Conservation (phyloP, 2,888 invertebrate genomes). For the Calliphora vomitoria region DNA sequence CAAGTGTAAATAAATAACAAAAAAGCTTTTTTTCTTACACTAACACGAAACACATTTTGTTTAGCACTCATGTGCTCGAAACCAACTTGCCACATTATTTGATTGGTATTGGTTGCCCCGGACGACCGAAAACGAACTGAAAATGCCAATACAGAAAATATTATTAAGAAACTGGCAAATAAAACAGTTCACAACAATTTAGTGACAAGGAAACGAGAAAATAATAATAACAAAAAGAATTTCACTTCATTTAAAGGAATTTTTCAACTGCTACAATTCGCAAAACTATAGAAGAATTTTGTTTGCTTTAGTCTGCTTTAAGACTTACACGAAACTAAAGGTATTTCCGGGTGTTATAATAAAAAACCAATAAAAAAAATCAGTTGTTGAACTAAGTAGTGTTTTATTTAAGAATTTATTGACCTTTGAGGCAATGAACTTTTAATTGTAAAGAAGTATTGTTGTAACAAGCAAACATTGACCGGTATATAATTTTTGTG, state of each 20-base stretch:
- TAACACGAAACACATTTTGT: not conserved
- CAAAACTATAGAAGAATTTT: not conserved
- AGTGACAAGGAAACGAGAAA: constrained; percentile 68
- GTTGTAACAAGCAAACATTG: constrained; percentile 17
- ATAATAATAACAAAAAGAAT: constrained; percentile 1
- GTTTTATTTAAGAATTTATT: constrained; percentile 33
- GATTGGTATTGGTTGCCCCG: constrained; percentile 58
- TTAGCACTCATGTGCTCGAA: not conserved
- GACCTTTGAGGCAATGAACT: constrained; percentile 71
- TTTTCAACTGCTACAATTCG: not conserved
- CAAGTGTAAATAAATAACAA: constrained; percentile 38
- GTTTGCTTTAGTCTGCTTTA: constrained; percentile 60
- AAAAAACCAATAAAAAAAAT: not conserved
- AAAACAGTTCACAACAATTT: constrained; percentile 37
- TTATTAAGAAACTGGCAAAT: constrained; percentile 33
- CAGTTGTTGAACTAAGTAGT: not conserved
- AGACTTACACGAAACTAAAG: constrained; percentile 55
- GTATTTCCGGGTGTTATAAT: constrained; percentile 42
- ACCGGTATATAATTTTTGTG: constrained; percentile 51
- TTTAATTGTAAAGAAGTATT: constrained; percentile 11
- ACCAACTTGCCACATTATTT: constrained; percentile 37
- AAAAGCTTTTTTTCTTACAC: constrained; percentile 37
- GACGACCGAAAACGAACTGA: constrained; percentile 9
- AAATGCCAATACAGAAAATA: constrained; percentile 72
- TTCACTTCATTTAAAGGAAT: constrained; percentile 62